Percentiles rank a stretch among this genome's conserved stretches.
Conservation (phyloP, 92 coral and sea anemone species). For the Porites rus region DNA sequence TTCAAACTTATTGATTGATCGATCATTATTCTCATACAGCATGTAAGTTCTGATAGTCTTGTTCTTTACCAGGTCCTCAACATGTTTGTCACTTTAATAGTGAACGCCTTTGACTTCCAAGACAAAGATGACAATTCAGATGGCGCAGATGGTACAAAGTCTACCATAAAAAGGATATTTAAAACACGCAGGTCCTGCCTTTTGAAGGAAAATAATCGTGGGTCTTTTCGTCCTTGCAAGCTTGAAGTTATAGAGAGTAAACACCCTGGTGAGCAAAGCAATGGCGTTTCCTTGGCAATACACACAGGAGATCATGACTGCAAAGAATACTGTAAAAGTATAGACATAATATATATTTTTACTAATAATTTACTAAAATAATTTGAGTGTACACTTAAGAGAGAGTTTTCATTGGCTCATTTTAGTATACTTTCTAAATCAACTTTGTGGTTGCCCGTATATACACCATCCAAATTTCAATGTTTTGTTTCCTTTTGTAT, state of each 20-base stretch:
- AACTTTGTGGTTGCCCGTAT: too few species aligned
- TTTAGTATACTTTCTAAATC: too few species aligned
- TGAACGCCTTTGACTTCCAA: slow-evolving; percentile 80
- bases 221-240: slow-evolving; percentile 66
- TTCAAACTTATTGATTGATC: not conserved
- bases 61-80: slow-evolving; percentile 64
- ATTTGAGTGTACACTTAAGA: not conserved
- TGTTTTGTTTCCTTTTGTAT: too few species aligned
- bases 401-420: too few species aligned
- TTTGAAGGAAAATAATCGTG: slow-evolving; percentile 69
- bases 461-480: too few species aligned
- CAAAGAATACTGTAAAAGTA: slow-evolving; percentile 18
- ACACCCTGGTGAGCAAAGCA: not conserved
- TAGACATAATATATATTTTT: too few species aligned
- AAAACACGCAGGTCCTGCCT: slow-evolving; percentile 71
- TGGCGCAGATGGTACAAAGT: slow-evolving; percentile 1
- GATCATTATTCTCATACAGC: too few species aligned
- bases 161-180: slow-evolving; percentile 22
- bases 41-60: not conserved
- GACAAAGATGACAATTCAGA: slow-evolving; percentile 48
- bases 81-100: slow-evolving; percentile 81
- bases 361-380: too few species aligned
- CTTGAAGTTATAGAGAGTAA: slow-evolving; percentile 43
- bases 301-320: not conserved
- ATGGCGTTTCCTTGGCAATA: slow-evolving; percentile 16